Evolutionary conservation across 2,113 vertebrate species (phyloP).

Genomic region (Crocuta crocuta): DNA sequence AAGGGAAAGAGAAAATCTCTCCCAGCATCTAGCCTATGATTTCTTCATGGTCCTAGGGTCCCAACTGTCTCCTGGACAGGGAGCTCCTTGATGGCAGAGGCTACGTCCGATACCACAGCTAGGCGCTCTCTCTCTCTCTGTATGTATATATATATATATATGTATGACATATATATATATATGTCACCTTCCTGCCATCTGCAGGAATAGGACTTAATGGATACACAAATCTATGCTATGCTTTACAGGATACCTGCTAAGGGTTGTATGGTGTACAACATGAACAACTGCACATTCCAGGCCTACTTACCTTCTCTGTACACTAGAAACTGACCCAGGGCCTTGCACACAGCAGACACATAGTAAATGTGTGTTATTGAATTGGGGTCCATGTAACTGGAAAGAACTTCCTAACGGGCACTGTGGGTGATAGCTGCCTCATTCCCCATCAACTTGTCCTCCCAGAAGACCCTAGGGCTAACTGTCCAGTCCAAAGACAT

Average conservation of each 20-base stretch:
- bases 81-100: background rate
- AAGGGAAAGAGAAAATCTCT: background rate
- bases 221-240: background rate
- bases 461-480: background rate
- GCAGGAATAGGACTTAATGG: background rate
- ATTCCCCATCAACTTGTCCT: background rate
- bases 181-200: background rate
- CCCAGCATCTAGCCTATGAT: no score
- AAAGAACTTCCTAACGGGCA: background rate
- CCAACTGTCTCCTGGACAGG: background rate
- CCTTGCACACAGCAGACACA: background rate
- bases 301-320: background rate
- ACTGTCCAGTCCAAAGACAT: background rate
- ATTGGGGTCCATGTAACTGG: background rate
- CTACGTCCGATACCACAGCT: background rate
- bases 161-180: fast-evolving
- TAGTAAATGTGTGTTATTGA: background rate
- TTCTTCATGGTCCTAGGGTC: background rate
- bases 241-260: background rate
- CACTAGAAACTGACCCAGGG: background rate
- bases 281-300: background rate
- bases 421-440: background rate
- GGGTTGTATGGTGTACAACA: background rate
- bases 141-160: no score
- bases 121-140: no score